These are phyloP conservation scores for Ranitomeya imitator DNA, from an alignment of 2,113 vertebrate species.

Conservation along the genomic window DNA sequence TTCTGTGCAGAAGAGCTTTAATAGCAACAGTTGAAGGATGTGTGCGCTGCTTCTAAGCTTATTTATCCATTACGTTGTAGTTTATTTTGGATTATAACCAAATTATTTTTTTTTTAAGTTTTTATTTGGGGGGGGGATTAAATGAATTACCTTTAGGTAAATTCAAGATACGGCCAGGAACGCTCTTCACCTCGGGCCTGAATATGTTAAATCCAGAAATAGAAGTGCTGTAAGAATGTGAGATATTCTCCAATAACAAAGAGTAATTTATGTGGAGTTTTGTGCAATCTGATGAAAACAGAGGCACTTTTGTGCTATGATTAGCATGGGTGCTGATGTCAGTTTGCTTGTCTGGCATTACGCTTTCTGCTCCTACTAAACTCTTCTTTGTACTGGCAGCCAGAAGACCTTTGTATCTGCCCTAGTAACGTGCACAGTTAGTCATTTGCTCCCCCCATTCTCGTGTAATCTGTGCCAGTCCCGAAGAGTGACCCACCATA, in stretches of 20 bases:
- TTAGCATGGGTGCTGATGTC: slow-evolving; percentile 81
- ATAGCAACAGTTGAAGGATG: too few species aligned
- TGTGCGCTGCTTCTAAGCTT: too few species aligned
- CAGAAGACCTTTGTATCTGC: slow-evolving; percentile 80
- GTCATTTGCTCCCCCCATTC: slow-evolving; percentile 76
- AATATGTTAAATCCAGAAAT: slow-evolving; percentile 73
- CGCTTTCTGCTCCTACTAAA: slow-evolving; percentile 79
- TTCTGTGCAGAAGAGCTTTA: too few species aligned
- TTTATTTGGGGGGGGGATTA: neutral
- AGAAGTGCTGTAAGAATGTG: slow-evolving; percentile 82
- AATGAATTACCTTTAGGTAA: neutral
- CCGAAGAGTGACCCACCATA: slow-evolving; percentile 73
- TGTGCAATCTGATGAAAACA: slow-evolving; percentile 73
- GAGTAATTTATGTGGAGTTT: slow-evolving; percentile 76
- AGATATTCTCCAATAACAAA: slow-evolving; percentile 88
- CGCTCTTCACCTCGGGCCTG: neutral
- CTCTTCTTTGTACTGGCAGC: slow-evolving; percentile 80
- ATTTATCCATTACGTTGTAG: too few species aligned
- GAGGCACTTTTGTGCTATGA: slow-evolving; percentile 80
- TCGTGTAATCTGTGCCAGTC: slow-evolving; percentile 71
- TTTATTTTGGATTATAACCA: neutral
- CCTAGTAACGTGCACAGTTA: slow-evolving; percentile 75
- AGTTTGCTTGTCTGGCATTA: slow-evolving; percentile 74
- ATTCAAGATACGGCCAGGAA: neutral
- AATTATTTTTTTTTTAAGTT: neutral